Conservation (phyloP, 2,888 invertebrate genomes). For the Gnatocerus cornutus region DNA sequence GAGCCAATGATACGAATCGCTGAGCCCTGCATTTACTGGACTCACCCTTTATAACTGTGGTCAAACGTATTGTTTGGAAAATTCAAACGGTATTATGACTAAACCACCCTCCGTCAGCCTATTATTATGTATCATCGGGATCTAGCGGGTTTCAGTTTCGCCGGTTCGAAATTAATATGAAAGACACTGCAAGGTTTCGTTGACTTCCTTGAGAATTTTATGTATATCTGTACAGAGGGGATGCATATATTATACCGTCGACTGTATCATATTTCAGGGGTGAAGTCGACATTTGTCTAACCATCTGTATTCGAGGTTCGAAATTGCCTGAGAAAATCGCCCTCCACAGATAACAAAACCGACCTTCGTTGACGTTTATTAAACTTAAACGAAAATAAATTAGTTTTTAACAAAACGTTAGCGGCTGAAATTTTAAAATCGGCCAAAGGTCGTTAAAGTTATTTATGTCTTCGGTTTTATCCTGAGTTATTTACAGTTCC, state of each 20-base stretch:
- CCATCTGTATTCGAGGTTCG: slow-evolving; percentile 41
- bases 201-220: slow-evolving; percentile 36
- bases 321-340: slow-evolving; percentile 47
- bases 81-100: slow-evolving; percentile 57
- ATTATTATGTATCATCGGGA: slow-evolving; percentile 46
- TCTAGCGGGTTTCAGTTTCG: slow-evolving; percentile 30
- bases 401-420: slow-evolving; percentile 50
- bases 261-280: slow-evolving; percentile 45
- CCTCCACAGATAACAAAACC: slow-evolving; percentile 47
- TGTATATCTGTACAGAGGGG: slow-evolving; percentile 34
- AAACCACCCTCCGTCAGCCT: slow-evolving; percentile 50
- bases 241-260: slow-evolving; percentile 36
- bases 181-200: slow-evolving; percentile 18
- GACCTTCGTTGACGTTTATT: slow-evolving; percentile 52
- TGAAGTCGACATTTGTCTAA: slow-evolving; percentile 44
- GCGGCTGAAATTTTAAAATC: slow-evolving; percentile 55
- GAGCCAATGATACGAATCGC: slow-evolving; percentile 66
- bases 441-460: slow-evolving; percentile 54
- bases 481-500: slow-evolving; percentile 45
- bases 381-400: slow-evolving; percentile 52
- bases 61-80: slow-evolving; percentile 64
- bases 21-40: slow-evolving; percentile 64
- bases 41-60: slow-evolving; percentile 65
- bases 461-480: slow-evolving; percentile 53
- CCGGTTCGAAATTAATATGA: slow-evolving; percentile 23